Evolutionary conservation across 2,113 vertebrate species (phyloP).

Genomic region (Strix aluco): DNA sequence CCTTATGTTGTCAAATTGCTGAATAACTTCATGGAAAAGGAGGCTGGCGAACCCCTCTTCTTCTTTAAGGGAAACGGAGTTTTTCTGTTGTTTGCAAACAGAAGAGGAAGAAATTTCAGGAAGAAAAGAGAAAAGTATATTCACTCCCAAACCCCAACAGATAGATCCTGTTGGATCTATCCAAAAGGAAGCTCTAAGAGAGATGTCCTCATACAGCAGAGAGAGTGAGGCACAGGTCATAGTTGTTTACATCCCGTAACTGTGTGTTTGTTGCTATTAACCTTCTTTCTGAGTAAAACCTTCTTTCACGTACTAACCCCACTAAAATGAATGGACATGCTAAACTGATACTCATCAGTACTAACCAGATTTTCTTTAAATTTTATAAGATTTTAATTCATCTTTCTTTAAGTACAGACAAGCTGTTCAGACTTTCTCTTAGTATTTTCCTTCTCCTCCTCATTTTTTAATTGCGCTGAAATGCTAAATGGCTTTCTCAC

Average conservation of each 20-base stretch:
- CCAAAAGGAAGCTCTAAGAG: background rate
- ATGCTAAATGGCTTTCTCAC: constrained; percentile 45
- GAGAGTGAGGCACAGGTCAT: background rate
- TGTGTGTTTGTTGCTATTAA: background rate
- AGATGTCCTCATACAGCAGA: background rate
- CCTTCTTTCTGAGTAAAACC: background rate
- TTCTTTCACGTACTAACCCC: background rate
- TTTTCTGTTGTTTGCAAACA: background rate
- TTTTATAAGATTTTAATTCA: background rate
- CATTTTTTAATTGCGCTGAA: background rate
- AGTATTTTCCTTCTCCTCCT: background rate
- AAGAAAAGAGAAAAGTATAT: background rate
- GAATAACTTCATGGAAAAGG: background rate
- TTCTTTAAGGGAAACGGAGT: background rate
- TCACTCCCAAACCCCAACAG: background rate
- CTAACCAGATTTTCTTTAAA: background rate
- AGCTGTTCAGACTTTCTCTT: background rate
- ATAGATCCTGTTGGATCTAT: background rate
- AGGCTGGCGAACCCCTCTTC: background rate
- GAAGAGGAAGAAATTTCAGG: background rate
- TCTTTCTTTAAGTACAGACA: background rate
- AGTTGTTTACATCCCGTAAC: background rate
- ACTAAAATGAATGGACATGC: background rate
- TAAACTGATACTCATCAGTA: background rate
- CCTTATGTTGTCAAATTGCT: background rate